Conservation (phyloP, 2,113 vertebrate genomes). For the Aldabrachelys gigantea region DNA sequence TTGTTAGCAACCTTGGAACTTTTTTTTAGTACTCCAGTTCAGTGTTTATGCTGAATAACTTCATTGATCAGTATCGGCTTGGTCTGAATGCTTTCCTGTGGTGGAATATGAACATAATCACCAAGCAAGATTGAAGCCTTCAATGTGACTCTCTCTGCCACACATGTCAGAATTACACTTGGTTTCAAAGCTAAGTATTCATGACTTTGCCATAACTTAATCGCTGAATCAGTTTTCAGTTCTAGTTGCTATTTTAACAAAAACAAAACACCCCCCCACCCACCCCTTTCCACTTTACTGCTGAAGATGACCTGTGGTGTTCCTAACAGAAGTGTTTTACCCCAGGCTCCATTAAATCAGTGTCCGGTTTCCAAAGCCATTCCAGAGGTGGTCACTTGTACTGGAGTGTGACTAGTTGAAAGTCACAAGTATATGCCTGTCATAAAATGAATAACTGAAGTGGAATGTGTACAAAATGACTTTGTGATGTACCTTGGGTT, state of each 20-base stretch:
- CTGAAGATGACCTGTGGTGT: neutral
- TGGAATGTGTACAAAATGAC: neutral
- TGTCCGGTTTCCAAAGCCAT: accelerated
- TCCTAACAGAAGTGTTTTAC: neutral
- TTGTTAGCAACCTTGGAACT: neutral
- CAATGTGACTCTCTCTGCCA: neutral
- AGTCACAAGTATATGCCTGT: accelerated
- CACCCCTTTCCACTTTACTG: accelerated
- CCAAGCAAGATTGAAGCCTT: neutral
- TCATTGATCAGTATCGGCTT: neutral
- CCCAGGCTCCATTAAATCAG: neutral
- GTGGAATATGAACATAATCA: no score
- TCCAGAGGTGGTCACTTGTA: neutral
- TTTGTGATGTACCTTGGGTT: neutral
- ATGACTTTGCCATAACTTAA: neutral
- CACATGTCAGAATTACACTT: neutral
- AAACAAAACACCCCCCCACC: neutral
- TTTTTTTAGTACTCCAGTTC: neutral
- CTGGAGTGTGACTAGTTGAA: neutral
- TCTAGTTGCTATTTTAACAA: neutral
- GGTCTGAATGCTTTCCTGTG: neutral
- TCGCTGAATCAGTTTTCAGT: accelerated
- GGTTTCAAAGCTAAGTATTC: neutral
- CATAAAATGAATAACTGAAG: neutral
- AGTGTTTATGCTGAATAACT: neutral